Percentiles rank a stretch among this genome's conserved stretches.
These are phyloP conservation scores for Zelleria hepariella DNA, from an alignment of 2,888 invertebrate species.

Conservation along the genomic window DNA sequence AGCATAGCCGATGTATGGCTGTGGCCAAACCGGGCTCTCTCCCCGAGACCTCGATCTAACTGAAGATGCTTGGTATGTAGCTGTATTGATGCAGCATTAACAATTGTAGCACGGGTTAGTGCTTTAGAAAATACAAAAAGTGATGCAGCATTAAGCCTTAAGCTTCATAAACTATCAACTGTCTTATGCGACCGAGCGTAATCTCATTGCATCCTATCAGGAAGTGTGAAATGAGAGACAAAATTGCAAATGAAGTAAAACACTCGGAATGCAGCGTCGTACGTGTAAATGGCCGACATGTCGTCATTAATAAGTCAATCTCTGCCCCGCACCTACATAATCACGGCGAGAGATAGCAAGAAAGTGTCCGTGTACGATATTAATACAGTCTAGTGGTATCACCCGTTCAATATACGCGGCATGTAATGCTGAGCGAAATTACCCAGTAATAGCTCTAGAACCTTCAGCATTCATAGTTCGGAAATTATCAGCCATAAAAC, in stretches of 20 bases:
- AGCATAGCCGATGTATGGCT: too few relatives aligned
- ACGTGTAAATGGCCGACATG: conserved; percentile 8
- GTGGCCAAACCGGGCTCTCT: too few relatives aligned
- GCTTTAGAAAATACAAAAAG: too few relatives aligned
- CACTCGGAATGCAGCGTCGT: conserved; percentile 1
- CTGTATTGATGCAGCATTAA: too few relatives aligned
- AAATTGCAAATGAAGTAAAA: conserved; percentile 4
- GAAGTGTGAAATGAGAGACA: conserved; percentile 2
- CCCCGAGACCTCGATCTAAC: too few relatives aligned
- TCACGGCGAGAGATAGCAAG: conserved; percentile 45
- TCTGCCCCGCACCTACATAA: conserved; percentile 24
- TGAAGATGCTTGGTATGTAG: too few relatives aligned
- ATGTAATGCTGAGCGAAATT: conserved; percentile 58
- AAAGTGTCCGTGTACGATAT: conserved; percentile 52
- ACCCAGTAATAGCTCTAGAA: conserved; percentile 58
- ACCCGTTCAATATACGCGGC: conserved; percentile 44
- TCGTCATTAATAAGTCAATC: conserved; percentile 25
- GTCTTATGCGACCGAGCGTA: not conserved
- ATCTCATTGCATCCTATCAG: not conserved
- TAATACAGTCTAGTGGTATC: conserved; percentile 47
- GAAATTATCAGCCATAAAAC: conserved; percentile 68
- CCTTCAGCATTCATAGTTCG: conserved; percentile 64
- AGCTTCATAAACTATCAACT: not conserved
- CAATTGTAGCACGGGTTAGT: too few relatives aligned
- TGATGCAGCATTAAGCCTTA: too few relatives aligned